Evolutionary conservation across 1,140 invertebrate species (phyloP).

Genomic region (Aphaenogaster ashmeadi): DNA sequence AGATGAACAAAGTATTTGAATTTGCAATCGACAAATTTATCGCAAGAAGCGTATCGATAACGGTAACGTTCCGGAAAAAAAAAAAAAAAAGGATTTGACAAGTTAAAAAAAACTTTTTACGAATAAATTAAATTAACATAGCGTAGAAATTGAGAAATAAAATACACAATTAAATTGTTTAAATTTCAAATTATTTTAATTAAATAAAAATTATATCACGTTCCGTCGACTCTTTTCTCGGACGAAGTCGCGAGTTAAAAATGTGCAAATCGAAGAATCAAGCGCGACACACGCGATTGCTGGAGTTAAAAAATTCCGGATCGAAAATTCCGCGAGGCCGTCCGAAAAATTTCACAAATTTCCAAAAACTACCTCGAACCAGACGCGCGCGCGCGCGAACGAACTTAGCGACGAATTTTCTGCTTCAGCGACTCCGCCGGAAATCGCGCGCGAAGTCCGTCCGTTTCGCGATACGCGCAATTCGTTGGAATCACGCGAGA

Average conservation of each 20-base stretch:
- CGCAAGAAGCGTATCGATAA: background rate
- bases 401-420: slow-evolving; percentile 22
- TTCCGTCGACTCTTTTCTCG: background rate
- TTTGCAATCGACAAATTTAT: background rate
- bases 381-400: background rate
- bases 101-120: background rate
- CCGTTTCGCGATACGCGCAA: slow-evolving; percentile 29
- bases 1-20: background rate
- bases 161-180: background rate
- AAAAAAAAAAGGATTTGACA: background rate
- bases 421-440: background rate
- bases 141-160: too few relatives aligned
- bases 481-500: slow-evolving; percentile 27
- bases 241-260: background rate
- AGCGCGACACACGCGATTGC: too few relatives aligned
- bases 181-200: slow-evolving; percentile 6
- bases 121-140: background rate
- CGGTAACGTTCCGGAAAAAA: background rate
- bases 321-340: background rate
- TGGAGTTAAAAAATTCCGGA: background rate
- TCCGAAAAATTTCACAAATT: background rate
- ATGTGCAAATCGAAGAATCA: background rate
- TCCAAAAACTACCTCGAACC: background rate
- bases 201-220: background rate
- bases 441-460: slow-evolving; percentile 22